These are phyloP conservation scores for Thaumetopoea pityocampa DNA, from an alignment of 1,140 invertebrate genomes.

Conservation along the genomic window DNA sequence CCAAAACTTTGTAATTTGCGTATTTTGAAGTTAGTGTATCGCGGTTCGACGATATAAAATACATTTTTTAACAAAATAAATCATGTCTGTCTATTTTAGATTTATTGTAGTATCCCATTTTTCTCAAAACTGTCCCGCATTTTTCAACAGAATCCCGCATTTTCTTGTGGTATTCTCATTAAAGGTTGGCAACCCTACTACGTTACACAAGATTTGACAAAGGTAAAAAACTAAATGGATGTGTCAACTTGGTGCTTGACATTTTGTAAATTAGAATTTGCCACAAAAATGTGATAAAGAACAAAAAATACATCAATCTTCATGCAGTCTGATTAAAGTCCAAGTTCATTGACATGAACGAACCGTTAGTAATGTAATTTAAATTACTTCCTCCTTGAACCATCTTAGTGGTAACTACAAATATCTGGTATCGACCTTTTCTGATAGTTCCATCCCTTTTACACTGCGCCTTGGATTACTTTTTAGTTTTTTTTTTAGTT, in stretches of 20 bases:
- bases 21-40: too few species aligned
- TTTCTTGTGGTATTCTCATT: too few species aligned
- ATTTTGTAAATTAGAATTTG: conserved; percentile 41
- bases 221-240: conserved; percentile 43
- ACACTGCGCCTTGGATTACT: conserved; percentile 32
- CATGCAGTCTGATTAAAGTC: conserved; percentile 15
- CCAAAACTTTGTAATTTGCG: too few species aligned
- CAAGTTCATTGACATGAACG: conserved; percentile 11
- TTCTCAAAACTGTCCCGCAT: too few species aligned
- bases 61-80: too few species aligned
- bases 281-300: conserved; percentile 22
- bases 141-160: too few species aligned
- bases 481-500: conserved; percentile 61
- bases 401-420: conserved; percentile 6
- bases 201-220: conserved; percentile 40
- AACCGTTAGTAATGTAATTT: conserved; percentile 5
- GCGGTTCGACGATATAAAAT: too few species aligned
- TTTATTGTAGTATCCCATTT: too few species aligned
- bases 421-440: conserved; percentile 16
- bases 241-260: conserved; percentile 35
- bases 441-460: conserved; percentile 46
- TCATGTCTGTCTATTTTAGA: too few species aligned
- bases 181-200: too few species aligned
- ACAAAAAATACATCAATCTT: conserved; percentile 26
- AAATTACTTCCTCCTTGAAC: conserved; percentile 23